phyloP scores from a whole-genome alignment of 1,140 invertebrate species.

The Portunus trituberculatus region DNA sequence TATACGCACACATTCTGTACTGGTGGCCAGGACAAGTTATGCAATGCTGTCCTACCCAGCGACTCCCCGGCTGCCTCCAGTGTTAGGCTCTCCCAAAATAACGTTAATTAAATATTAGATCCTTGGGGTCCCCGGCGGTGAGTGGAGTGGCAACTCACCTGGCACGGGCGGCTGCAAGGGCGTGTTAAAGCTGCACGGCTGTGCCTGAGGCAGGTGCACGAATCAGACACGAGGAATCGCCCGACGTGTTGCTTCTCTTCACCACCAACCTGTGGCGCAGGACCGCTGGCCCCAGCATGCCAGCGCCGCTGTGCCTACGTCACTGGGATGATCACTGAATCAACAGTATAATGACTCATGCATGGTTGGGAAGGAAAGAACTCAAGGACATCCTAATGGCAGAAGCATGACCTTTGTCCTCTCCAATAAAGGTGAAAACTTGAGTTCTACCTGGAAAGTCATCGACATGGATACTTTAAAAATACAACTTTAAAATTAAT shows the following conservation, averaged over 20 bases:
- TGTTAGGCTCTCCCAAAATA: not conserved
- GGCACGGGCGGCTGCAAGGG: not conserved
- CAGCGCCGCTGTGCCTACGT: no score
- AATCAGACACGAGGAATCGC: not conserved
- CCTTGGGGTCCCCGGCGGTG: not conserved
- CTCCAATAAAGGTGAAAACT: not conserved
- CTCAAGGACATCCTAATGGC: not conserved
- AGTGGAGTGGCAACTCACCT: not conserved
- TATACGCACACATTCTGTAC: not conserved
- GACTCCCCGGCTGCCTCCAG: not conserved
- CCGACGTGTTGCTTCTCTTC: no score
- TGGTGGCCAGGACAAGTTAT: not conserved
- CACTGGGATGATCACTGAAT: no score
- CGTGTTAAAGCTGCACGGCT: not conserved
- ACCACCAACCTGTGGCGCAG: no score
- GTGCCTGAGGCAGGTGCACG: not conserved
- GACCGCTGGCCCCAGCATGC: no score
- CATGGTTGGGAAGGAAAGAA: not conserved
- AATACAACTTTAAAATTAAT: not conserved
- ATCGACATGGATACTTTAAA: not conserved
- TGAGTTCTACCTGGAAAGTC: not conserved
- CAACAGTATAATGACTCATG: not conserved
- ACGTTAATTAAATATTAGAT: slow-evolving; percentile 7
- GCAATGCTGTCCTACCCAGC: not conserved
- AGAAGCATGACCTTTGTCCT: not conserved